Evolutionary conservation across 2,797 vertebrate species (phyloP), one percentile per base, ranked within the genome.

Genomic region (Lophotriccus pileatus): DNA sequence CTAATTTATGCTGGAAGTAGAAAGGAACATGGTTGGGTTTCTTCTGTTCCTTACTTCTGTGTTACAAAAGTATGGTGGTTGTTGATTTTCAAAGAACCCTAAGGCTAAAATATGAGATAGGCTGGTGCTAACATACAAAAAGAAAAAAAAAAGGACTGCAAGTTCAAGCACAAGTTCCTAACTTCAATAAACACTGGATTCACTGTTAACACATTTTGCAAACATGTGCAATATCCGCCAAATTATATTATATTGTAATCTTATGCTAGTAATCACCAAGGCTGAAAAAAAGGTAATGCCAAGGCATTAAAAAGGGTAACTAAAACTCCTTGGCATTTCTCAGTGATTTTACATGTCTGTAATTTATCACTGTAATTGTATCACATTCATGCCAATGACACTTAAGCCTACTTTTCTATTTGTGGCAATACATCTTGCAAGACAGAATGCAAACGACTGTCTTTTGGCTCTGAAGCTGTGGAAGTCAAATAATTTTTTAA

Each of bases 321-420:
- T 79, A 59, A 70, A 87, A 72, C 16, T 87, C 50, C 25, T 55
- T 58, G n/a, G 36, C 77, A 91, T 17, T 70, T 78, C 43, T 56
- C 86, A 84, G 34, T n/a, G 60, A 90, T 76, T 94, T 67, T 75
- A 16, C 49, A 34, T 10, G 14, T 78, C 89, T 84, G 58, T 49
- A 84, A 95, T 94, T 74, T 39, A 92, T 91, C 84, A 78, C 14
- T 49, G 63, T 82, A 90, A 89, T 79, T 47, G 59, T 46, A 93
- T 72, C 80, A 88, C 52, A 70, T 62, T 58, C 87, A 49, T 17
- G 32, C 19, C 80, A 83, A 52, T 58, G 66, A 84, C 77, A 73
- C 47, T 77, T 82, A 76, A 82, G n/a, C 43, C 76, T 75, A 37
- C 37, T 66, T 85, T 89, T 80, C 59, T 88, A 36, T 84, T 84